Conservation (phyloP, 2,888 invertebrate species). For the Branchipolynoe longqiensis region DNA sequence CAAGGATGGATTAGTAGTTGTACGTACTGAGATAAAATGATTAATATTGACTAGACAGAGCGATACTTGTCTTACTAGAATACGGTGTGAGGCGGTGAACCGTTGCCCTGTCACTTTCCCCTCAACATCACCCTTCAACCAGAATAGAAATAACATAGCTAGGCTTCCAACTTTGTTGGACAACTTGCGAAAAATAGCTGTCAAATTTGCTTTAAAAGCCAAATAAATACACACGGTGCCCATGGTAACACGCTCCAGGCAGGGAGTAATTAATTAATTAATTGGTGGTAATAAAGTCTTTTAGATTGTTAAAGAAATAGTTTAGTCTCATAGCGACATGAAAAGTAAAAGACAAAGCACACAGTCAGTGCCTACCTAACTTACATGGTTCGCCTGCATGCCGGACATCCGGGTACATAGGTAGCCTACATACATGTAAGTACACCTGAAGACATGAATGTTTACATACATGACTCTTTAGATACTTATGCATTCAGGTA, state of each 20-base stretch:
- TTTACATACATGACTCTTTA: no score
- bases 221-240: slow-evolving; percentile 20
- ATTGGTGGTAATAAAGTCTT: not conserved
- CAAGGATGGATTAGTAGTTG: not conserved
- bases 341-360: not conserved
- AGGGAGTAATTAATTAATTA: not conserved
- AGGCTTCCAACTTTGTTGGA: slow-evolving; percentile 44
- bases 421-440: no score
- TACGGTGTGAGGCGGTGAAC: not conserved
- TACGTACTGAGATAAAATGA: not conserved
- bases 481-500: no score
- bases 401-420: no score
- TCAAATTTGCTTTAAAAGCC: slow-evolving; percentile 40
- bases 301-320: no score
- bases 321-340: slow-evolving; percentile 31
- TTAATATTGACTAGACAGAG: slow-evolving; percentile 48
- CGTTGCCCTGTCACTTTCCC: no score
- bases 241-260: not conserved
- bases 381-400: no score
- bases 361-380: slow-evolving; percentile 3
- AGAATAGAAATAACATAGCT: not conserved
- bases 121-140: no score
- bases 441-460: no score
- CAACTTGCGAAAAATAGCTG: slow-evolving; percentile 8
- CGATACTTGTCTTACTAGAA: slow-evolving; percentile 8